Conservation (phyloP, 2,797 vertebrate genomes). For the Sternotherus odoratus region DNA sequence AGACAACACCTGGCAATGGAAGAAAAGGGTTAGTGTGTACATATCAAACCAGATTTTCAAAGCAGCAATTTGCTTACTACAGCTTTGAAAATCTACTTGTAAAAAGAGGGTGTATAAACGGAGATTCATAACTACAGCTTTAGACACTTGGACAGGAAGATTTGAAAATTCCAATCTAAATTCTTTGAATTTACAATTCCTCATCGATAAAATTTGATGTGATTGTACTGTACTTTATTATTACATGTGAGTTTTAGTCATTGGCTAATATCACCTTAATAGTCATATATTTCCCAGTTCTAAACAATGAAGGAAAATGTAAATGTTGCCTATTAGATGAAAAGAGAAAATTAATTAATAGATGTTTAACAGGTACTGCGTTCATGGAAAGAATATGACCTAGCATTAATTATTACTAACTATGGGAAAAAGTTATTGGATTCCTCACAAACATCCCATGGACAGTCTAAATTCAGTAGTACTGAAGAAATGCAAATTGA, state of each 20-base stretch:
- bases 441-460: conserved; percentile 32
- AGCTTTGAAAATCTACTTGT: neutral
- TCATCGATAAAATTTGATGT: neutral
- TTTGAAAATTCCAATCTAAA: neutral
- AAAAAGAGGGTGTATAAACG: neutral
- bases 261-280: conserved; percentile 21
- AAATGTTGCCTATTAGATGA: neutral
- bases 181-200: neutral
- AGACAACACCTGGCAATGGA: neutral
- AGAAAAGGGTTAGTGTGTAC: neutral
- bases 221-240: neutral
- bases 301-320: neutral
- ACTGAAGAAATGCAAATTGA: conserved; percentile 16
- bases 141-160: neutral
- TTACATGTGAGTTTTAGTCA: neutral
- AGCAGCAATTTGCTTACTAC: neutral
- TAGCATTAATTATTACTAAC: conserved; percentile 86
- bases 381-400: conserved; percentile 82
- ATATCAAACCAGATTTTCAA: neutral
- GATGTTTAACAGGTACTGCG: conserved; percentile 84
- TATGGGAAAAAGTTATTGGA: conserved; percentile 88
- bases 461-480: conserved; percentile 26
- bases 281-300: neutral
- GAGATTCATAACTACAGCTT: neutral
- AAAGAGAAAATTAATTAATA: conserved; percentile 32